phyloP scores from a whole-genome alignment of 2,888 invertebrate species.

The Teleiodes luculella region DNA sequence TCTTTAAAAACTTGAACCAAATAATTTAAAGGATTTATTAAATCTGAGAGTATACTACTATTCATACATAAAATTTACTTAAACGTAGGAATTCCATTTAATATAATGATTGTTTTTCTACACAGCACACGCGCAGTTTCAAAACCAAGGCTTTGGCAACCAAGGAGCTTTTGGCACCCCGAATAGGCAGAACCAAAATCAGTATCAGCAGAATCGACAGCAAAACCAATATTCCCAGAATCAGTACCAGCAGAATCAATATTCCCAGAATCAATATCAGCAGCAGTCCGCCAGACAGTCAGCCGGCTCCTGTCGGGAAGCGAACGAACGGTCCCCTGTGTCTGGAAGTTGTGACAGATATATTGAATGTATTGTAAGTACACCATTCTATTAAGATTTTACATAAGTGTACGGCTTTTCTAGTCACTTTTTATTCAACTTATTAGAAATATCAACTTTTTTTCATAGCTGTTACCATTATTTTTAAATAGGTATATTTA shows the following conservation, averaged over 20 bases:
- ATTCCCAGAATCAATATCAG: conserved; percentile 29
- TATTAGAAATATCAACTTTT: too few relatives aligned
- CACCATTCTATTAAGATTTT: too few relatives aligned
- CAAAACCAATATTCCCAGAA: conserved; percentile 28
- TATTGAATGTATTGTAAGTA: conserved; percentile 81
- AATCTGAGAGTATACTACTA: too few relatives aligned
- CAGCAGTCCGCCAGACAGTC: conserved; percentile 31
- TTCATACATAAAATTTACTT: too few relatives aligned
- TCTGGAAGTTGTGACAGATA: conserved; percentile 86
- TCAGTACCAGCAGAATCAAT: conserved; percentile 25
- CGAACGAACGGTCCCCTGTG: conserved; percentile 83
- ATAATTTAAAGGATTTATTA: too few relatives aligned
- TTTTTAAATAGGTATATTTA: too few relatives aligned
- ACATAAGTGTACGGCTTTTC: too few relatives aligned
- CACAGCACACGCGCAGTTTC: conserved; percentile 49
- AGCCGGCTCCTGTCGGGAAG: conserved; percentile 78
- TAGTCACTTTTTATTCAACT: too few relatives aligned
- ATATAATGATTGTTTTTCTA: conserved; percentile 13
- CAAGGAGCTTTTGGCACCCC: too few relatives aligned
- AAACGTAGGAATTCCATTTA: not conserved
- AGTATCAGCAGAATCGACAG: conserved; percentile 22
- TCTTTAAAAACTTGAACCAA: too few relatives aligned
- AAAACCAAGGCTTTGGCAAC: conserved; percentile 11
- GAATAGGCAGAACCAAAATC: not conserved
- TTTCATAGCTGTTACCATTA: too few relatives aligned